A percentile compares a stretch with the other conserved stretches of the same genome.
phyloP scores from a whole-genome alignment of 2,888 invertebrate genomes.

The Aelia acuminata region DNA sequence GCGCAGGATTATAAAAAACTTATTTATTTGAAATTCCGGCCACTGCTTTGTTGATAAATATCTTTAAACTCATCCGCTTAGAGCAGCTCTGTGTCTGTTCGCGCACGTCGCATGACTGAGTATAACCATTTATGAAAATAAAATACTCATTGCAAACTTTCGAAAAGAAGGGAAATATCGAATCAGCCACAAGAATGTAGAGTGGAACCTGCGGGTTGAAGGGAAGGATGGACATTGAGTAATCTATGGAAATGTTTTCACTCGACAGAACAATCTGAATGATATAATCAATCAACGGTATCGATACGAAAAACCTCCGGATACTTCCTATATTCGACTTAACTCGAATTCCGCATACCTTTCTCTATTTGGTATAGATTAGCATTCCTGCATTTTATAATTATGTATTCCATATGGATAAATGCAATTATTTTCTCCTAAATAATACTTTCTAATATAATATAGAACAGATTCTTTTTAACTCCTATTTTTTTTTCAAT shows the following conservation, averaged over 20 bases:
- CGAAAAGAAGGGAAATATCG: neutral
- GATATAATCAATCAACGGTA: neutral
- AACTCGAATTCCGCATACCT: neutral
- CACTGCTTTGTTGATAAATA: neutral
- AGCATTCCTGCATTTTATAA: too few relatives aligned
- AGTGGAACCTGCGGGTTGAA: neutral
- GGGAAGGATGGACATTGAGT: conserved; percentile 14
- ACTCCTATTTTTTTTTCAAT: too few relatives aligned
- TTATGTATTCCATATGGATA: too few relatives aligned
- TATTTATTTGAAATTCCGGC: neutral
- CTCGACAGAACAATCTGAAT: neutral
- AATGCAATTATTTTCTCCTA: too few relatives aligned
- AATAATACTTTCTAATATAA: too few relatives aligned
- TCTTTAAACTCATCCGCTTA: neutral
- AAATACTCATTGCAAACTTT: neutral
- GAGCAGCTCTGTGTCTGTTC: too few relatives aligned
- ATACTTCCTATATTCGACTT: neutral
- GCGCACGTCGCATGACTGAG: neutral
- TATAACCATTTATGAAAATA: too few relatives aligned
- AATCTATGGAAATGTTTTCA: neutral
- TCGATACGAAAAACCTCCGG: neutral
- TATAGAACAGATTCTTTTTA: too few relatives aligned
- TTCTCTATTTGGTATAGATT: neutral
- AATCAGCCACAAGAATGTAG: neutral
- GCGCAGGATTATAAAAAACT: neutral